phyloP scores from a whole-genome alignment of 2,113 vertebrate genomes.

The Meleagris gallopavo region DNA sequence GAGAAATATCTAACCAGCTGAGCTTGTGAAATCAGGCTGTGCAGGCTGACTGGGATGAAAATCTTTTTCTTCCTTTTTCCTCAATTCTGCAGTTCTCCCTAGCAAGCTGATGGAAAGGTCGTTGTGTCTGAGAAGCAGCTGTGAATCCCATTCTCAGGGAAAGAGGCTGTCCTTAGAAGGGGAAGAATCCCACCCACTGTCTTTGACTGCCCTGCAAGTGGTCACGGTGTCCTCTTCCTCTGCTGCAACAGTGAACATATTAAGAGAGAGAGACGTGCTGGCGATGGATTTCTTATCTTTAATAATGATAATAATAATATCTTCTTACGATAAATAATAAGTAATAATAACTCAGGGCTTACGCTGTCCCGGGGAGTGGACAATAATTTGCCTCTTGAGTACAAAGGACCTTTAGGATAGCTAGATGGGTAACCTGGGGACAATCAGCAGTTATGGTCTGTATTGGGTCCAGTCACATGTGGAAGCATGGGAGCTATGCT shows the following conservation, averaged over 20 bases:
- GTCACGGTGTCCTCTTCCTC: neutral
- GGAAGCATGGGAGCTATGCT: neutral
- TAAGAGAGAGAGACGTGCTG: neutral
- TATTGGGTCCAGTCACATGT: neutral
- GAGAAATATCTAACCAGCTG: neutral
- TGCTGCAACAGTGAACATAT: neutral
- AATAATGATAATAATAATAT: too few species aligned
- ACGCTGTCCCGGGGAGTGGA: neutral
- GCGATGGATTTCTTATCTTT: neutral
- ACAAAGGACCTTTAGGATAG: neutral
- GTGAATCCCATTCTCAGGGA: neutral
- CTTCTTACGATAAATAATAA: too few species aligned
- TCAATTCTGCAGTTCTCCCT: neutral
- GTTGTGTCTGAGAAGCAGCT: neutral
- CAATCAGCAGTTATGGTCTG: neutral
- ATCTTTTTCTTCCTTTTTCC: neutral
- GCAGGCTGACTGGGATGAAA: neutral
- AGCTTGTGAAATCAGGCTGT: neutral
- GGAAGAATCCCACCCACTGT: neutral
- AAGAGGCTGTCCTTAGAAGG: neutral
- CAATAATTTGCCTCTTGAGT: neutral
- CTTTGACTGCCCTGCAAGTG: neutral
- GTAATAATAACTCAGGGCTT: neutral
- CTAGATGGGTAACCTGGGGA: neutral
- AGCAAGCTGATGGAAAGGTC: neutral